Percentiles rank a stretch among this genome's conserved stretches.
These are phyloP conservation scores for Turritopsis rubra DNA, from an alignment of 30 jellyfish, hydroid and myxozoan genomes.

Conservation along the genomic window DNA sequence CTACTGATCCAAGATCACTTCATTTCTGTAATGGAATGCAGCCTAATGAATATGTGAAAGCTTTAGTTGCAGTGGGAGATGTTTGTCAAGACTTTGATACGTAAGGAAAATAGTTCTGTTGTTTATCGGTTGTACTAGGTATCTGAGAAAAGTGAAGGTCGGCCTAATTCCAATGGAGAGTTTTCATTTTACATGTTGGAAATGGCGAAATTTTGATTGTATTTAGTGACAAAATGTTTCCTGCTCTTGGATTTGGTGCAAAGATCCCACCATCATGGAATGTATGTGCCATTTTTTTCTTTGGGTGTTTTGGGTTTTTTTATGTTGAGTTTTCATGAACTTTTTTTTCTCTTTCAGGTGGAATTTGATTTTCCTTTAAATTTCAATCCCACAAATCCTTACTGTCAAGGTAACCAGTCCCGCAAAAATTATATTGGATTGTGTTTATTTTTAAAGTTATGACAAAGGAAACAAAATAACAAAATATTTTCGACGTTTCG, in stretches of 20 bases:
- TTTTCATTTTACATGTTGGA: too few relatives aligned
- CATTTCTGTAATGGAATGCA: conserved; percentile 68
- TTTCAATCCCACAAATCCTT: conserved; percentile 73
- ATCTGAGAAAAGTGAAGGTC: too few relatives aligned
- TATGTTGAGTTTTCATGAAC: not conserved
- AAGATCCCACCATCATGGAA: conserved; percentile 65
- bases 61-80: conserved; percentile 83
- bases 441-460: too few relatives aligned
- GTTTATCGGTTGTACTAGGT: too few relatives aligned
- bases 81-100: conserved; percentile 88
- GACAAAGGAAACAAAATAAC: not conserved
- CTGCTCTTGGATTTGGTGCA: conserved; percentile 95
- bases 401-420: conserved; percentile 58
- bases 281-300: conserved; percentile 12
- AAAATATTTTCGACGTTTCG: not conserved
- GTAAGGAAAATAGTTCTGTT: too few relatives aligned
- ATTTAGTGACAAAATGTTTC: conserved; percentile 80
- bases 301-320: not conserved
- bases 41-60: conserved; percentile 77
- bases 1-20: conserved; percentile 51
- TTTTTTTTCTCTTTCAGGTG: conserved; percentile 24
- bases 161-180: too few relatives aligned
- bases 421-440: too few relatives aligned
- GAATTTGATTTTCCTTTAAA: conserved; percentile 74
- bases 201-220: too few relatives aligned